A percentile compares a stretch with the other conserved stretches of the same genome.
phyloP scores from a whole-genome alignment of 2,797 vertebrate species.

The Pipistrellus pipistrellus region DNA sequence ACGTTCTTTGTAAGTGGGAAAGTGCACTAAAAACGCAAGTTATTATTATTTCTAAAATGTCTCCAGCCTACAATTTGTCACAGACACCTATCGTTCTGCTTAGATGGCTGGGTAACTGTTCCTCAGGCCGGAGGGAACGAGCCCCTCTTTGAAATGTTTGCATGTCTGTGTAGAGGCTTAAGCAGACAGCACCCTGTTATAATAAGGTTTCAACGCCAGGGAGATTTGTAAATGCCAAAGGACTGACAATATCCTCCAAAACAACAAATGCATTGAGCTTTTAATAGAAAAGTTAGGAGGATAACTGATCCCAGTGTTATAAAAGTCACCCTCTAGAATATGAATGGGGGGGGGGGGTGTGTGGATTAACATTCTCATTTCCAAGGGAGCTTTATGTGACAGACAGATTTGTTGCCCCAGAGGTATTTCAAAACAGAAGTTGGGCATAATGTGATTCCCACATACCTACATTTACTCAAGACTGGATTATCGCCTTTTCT shows the following conservation, averaged over 20 bases:
- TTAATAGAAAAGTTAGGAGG: background rate
- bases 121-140: constrained; percentile 14
- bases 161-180: background rate
- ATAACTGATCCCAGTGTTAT: background rate
- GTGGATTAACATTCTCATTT: background rate
- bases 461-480: background rate
- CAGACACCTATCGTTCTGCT: constrained; percentile 62
- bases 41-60: constrained; percentile 72
- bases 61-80: constrained; percentile 61
- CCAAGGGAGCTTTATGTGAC: background rate
- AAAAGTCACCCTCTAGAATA: background rate
- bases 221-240: constrained; percentile 43
- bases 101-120: constrained; percentile 70
- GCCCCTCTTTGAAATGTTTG: constrained; percentile 60
- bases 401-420: background rate
- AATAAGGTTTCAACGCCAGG: background rate
- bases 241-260: background rate
- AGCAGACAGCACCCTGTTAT: background rate
- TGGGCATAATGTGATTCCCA: background rate
- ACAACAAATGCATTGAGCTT: background rate
- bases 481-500: background rate
- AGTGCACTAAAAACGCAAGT: constrained; percentile 47
- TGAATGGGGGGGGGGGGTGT: background rate
- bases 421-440: constrained; percentile 16
- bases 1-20: constrained; percentile 3